phyloP scores from a whole-genome alignment of 1,140 invertebrate species.

The Sarcophaga bullata region DNA sequence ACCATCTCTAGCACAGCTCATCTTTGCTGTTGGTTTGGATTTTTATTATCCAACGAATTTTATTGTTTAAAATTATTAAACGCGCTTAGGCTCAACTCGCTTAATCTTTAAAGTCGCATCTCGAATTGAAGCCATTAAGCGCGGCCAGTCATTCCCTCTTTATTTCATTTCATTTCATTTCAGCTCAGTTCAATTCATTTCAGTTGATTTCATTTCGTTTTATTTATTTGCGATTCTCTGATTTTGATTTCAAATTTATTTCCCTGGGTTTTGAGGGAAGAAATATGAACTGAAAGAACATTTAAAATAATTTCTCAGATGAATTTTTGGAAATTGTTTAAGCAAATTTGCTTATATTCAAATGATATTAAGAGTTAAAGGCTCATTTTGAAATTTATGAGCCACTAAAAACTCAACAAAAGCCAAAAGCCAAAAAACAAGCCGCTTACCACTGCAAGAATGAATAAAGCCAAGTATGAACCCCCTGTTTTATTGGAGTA shows the following conservation, averaged over 20 bases:
- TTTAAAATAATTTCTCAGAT: constrained; percentile 27
- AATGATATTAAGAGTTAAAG: neutral
- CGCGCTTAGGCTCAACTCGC: neutral
- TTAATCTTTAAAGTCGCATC: constrained; percentile 37
- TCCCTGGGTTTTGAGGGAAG: neutral
- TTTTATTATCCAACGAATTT: neutral
- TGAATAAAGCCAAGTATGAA: neutral
- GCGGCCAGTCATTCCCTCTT: neutral
- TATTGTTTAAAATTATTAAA: constrained; percentile 28
- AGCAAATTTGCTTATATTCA: constrained; percentile 1
- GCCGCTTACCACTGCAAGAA: neutral
- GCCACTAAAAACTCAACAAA: constrained; percentile 10
- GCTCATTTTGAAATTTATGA: neutral
- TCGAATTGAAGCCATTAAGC: constrained; percentile 8
- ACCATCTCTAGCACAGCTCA: neutral
- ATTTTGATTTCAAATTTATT: neutral
- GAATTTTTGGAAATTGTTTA: neutral
- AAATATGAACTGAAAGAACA: constrained; percentile 13
- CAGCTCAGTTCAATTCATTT: neutral
- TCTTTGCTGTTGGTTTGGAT: neutral
- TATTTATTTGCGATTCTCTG: neutral
- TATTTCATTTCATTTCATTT: neutral
- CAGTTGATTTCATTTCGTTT: neutral
- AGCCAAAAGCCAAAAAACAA: neutral
- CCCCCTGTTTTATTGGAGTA: neutral